Conservation (phyloP, 2,113 vertebrate genomes). For the Forbesichthys agassizii region DNA sequence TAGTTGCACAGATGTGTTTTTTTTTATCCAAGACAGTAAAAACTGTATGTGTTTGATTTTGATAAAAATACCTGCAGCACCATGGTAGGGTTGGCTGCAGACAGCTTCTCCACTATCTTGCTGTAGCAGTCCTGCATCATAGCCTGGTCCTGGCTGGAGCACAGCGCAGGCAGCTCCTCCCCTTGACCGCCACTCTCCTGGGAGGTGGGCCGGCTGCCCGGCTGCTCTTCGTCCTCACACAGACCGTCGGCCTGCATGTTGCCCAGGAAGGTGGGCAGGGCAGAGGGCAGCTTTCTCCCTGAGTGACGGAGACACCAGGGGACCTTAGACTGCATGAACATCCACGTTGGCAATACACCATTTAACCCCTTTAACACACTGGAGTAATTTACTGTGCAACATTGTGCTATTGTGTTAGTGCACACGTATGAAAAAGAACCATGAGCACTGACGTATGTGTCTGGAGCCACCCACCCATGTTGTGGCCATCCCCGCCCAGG, state of each 20-base stretch:
- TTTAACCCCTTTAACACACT: no score
- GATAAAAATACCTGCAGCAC: slow-evolving; percentile 87
- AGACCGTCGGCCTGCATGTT: slow-evolving; percentile 92
- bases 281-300: slow-evolving; percentile 91
- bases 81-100: slow-evolving; percentile 94
- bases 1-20: no score
- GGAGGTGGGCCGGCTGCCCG: slow-evolving; percentile 80
- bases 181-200: slow-evolving; percentile 78
- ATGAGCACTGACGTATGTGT: no score
- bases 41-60: no score
- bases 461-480: slow-evolving; percentile 77
- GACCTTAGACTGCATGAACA: background rate
- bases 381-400: no score
- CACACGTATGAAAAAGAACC: no score
- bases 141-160: slow-evolving; percentile 93
- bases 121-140: slow-evolving; percentile 99
- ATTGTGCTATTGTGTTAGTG: no score
- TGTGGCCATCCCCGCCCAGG: slow-evolving; percentile 90
- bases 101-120: slow-evolving; percentile 97
- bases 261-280: slow-evolving; percentile 90
- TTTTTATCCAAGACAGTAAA: no score
- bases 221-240: slow-evolving; percentile 68
- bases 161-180: slow-evolving; percentile 84
- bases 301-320: slow-evolving; percentile 2
- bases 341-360: background rate